Conservation (phyloP, 2,888 invertebrate species). For the Pseudolycoriella hygida region DNA sequence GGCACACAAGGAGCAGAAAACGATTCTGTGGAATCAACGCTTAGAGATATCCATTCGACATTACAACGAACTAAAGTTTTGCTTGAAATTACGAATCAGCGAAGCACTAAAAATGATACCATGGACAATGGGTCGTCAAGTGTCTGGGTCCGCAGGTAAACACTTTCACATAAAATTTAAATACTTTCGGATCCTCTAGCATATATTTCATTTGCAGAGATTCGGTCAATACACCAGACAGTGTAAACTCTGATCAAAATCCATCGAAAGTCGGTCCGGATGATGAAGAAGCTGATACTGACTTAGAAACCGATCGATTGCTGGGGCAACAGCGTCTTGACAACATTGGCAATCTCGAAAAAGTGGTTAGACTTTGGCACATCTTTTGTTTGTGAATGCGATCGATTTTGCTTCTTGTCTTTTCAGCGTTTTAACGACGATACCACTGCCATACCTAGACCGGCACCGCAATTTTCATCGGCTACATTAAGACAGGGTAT, state of each 20-base stretch:
- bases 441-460: too few relatives aligned
- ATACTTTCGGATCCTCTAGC: too few relatives aligned
- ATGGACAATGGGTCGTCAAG: not conserved
- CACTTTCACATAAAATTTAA: too few relatives aligned
- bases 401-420: too few relatives aligned
- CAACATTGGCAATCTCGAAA: slow-evolving; percentile 77
- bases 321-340: slow-evolving; percentile 87
- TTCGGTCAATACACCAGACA: slow-evolving; percentile 12
- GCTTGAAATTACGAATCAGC: not conserved
- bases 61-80: slow-evolving; percentile 31
- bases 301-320: slow-evolving; percentile 91
- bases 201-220: not conserved
- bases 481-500: slow-evolving; percentile 28
- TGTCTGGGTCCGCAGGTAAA: too few relatives aligned
- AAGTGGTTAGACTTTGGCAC: slow-evolving; percentile 33
- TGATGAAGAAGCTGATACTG: slow-evolving; percentile 85
- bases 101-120: not conserved
- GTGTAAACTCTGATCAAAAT: slow-evolving; percentile 7
- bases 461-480: slow-evolving; percentile 21
- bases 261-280: slow-evolving; percentile 32
- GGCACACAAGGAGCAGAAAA: not conserved
- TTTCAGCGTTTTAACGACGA: too few relatives aligned
- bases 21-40: slow-evolving; percentile 36
- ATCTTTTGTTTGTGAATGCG: too few relatives aligned
- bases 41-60: slow-evolving; percentile 68